Percentiles rank a stretch among this genome's conserved stretches.
Evolutionary conservation across 2,797 vertebrate genomes (phyloP).

Genomic region (Cuniculus paca): DNA sequence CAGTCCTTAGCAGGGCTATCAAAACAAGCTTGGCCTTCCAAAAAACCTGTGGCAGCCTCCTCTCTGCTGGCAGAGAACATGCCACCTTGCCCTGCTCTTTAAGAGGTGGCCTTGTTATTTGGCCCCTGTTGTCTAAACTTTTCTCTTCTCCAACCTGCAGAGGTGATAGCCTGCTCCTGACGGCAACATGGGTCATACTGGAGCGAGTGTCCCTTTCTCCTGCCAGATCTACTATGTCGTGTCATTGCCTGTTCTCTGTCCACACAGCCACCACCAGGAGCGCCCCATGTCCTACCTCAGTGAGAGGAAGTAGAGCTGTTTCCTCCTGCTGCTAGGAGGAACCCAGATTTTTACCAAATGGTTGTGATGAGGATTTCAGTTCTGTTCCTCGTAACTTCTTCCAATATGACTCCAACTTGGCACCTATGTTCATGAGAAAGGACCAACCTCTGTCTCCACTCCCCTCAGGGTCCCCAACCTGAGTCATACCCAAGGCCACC

Average conservation of each 20-base stretch:
- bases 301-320: not conserved
- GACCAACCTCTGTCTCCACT: not conserved
- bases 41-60: not conserved
- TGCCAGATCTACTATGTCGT: not conserved
- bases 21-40: not conserved
- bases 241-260: not conserved
- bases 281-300: not conserved
- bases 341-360: not conserved
- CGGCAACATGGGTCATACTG: too few relatives aligned
- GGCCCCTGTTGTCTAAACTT: not conserved
- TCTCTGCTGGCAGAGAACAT: not conserved
- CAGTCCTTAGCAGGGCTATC: not conserved
- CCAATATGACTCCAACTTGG: not conserved
- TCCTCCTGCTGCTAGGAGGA: not conserved
- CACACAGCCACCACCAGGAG: not conserved
- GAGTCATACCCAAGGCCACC: not conserved
- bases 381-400: not conserved
- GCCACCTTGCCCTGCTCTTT: fast-evolving
- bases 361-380: not conserved
- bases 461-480: not conserved
- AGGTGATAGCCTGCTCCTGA: not conserved
- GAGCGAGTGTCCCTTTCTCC: not conserved
- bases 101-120: not conserved
- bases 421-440: not conserved
- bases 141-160: not conserved